These are phyloP conservation scores for Neostethus bicornis DNA, from an alignment of 2,797 vertebrate species.

Conservation along the genomic window DNA sequence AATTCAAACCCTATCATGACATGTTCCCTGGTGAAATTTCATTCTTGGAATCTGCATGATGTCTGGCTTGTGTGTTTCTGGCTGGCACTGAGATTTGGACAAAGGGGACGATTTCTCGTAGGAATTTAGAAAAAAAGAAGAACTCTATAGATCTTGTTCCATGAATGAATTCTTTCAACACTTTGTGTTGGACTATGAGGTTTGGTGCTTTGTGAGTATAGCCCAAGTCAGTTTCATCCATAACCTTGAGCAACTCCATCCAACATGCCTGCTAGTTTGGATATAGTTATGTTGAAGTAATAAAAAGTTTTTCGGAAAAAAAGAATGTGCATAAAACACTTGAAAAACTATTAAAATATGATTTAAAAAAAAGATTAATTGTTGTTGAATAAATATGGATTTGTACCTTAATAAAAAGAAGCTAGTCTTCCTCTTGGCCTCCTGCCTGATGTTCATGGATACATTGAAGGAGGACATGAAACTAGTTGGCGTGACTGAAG, in stretches of 20 bases:
- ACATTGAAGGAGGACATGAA: too few relatives aligned
- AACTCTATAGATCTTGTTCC: slow-evolving; percentile 49
- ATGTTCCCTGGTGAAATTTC: slow-evolving; percentile 50
- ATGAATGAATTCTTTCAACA: slow-evolving; percentile 60
- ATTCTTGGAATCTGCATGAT: slow-evolving; percentile 42
- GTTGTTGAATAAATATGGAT: slow-evolving; percentile 49
- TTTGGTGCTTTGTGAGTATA: slow-evolving; percentile 30
- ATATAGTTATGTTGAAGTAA: slow-evolving; percentile 20
- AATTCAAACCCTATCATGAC: slow-evolving; percentile 43
- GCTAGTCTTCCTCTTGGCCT: too few relatives aligned
- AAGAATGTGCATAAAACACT: slow-evolving; percentile 41
- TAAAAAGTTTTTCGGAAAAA: slow-evolving; percentile 11
- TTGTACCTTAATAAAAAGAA: slow-evolving; percentile 38
- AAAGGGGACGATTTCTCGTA: slow-evolving; percentile 23
- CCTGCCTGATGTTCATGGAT: too few relatives aligned
- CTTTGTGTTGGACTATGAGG: slow-evolving; percentile 25
- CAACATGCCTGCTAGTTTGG: slow-evolving; percentile 23
- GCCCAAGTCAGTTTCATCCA: slow-evolving; percentile 8
- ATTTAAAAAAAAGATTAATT: slow-evolving; percentile 64
- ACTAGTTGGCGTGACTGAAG: too few relatives aligned
- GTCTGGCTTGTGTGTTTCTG: slow-evolving; percentile 23
- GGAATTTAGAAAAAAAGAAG: slow-evolving; percentile 35
- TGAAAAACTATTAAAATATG: slow-evolving; percentile 18
- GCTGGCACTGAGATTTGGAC: slow-evolving; percentile 24
- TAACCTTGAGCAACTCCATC: slow-evolving; percentile 21